Evolutionary conservation across 2,797 vertebrate species (phyloP), one percentile per base, ranked within the genome.

Genomic region (Crenuchus spilurus): DNA sequence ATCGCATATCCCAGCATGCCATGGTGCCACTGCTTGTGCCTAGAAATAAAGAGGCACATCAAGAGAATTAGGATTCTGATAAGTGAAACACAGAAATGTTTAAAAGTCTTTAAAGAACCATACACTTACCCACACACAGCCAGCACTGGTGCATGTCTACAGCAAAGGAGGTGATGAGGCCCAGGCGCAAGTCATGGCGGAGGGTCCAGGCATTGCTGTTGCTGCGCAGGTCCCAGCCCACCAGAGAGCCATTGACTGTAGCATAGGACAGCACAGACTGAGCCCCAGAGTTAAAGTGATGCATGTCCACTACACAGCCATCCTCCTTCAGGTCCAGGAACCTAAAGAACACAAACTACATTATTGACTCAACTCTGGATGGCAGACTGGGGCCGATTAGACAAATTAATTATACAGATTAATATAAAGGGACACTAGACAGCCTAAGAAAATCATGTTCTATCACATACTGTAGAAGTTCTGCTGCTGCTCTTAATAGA

Each of bases 1-100:
- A 99, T 72, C 97, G 87, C 97, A 99, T 99, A 74, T 99, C 97
- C 97, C 97, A 99, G 87, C 97, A 99, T 0, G 96, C 96, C 97
- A 99, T 99, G 76, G 96, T 97, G 60, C 97, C 97, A 41, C 94
- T 98, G 90, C 97, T 98, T 0, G 97, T 99, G 30, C 97, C 97
- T 99, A 72, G n/a, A 58, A 68, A 62, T 28, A 5, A 57, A 14
- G 8, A 69, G n/a, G 8, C 14, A 33, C 10, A 49, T 65, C 3
- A 28, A 20, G 0, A n/a, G 13, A 30, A 44, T 13, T 26, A n/a
- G n/a, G 0, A 49, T 13, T 66, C 1, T 22, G 16, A 28, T 31
- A n/a, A n/a, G n/a, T n/a, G n/a, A n/a, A n/a, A n/a, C n/a, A n/a
- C n/a, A n/a, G n/a, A n/a, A n/a, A n/a, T n/a, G n/a, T n/a, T 0